Evolutionary conservation across 2,797 vertebrate species (phyloP).

Genomic region (Hippocampus kuda): DNA sequence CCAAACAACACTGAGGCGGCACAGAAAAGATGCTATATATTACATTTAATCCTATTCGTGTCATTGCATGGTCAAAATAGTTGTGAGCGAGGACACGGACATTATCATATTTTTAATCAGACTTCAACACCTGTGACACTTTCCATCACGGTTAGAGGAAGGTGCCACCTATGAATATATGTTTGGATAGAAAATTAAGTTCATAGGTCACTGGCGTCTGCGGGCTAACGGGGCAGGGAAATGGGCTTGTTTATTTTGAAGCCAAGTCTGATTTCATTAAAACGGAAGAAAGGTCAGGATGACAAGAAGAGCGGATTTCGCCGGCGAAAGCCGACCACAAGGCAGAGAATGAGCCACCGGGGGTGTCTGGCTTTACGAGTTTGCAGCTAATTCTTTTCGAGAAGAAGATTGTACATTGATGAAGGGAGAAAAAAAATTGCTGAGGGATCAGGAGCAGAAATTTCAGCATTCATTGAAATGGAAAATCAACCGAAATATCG

Average conservation of each 20-base stretch:
- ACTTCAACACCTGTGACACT: slow-evolving; percentile 62
- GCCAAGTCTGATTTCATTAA: slow-evolving; percentile 82
- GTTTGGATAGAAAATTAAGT: slow-evolving; percentile 82
- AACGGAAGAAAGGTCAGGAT: slow-evolving; percentile 79
- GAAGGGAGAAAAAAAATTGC: neutral
- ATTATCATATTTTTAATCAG: slow-evolving; percentile 71
- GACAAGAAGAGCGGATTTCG: slow-evolving; percentile 65
- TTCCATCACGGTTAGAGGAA: slow-evolving; percentile 56
- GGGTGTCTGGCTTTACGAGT: slow-evolving; percentile 4
- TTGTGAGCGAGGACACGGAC: slow-evolving; percentile 36
- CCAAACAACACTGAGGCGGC: neutral
- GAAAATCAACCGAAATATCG: slow-evolving; percentile 25
- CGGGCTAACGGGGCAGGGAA: slow-evolving; percentile 80
- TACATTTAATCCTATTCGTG: slow-evolving; percentile 18
- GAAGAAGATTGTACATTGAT: neutral
- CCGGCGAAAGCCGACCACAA: neutral
- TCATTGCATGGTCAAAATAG: slow-evolving; percentile 25
- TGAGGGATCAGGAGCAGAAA: slow-evolving; percentile 9
- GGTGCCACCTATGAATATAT: slow-evolving; percentile 75
- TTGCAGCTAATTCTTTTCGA: neutral
- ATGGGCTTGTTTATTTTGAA: slow-evolving; percentile 88
- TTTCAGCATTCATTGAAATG: slow-evolving; percentile 25
- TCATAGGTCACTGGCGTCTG: slow-evolving; percentile 70
- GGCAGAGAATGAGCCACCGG: neutral
- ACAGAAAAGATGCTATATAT: slow-evolving; percentile 11